Percentiles rank a stretch among this genome's conserved stretches.
phyloP scores from a whole-genome alignment of 2,113 vertebrate genomes.

The Microtus montanus region DNA sequence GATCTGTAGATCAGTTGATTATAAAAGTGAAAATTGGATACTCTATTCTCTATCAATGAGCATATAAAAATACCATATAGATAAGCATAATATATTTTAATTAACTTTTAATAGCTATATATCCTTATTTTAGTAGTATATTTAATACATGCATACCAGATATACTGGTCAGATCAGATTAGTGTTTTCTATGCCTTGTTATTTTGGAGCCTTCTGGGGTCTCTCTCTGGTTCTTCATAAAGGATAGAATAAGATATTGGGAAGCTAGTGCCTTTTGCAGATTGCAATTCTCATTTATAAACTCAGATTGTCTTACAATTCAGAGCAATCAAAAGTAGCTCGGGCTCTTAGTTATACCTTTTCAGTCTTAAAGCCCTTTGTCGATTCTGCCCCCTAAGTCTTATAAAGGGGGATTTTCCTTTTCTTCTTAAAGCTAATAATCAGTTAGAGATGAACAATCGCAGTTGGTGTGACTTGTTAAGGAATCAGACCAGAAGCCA shows the following conservation, averaged over 20 bases:
- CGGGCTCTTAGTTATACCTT: not conserved
- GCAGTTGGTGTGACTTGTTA: constrained; percentile 53
- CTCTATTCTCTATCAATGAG: not conserved
- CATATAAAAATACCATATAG: constrained; percentile 3
- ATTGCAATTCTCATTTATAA: constrained; percentile 51
- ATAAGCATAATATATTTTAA: not conserved
- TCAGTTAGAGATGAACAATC: constrained; percentile 44
- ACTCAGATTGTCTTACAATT: constrained; percentile 24
- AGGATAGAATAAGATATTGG: not conserved
- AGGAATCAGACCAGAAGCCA: constrained; percentile 34
- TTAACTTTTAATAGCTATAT: not conserved
- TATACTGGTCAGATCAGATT: not conserved
- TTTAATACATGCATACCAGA: not conserved
- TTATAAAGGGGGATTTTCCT: constrained; percentile 10
- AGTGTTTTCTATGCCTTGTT: not conserved
- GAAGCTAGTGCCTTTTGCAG: not conserved
- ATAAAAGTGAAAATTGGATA: constrained; percentile 48
- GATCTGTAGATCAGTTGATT: not conserved
- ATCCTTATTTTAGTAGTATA: constrained; percentile 14
- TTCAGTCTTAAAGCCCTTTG: not conserved
- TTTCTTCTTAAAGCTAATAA: constrained; percentile 65
- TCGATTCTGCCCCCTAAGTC: not conserved
- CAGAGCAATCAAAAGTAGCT: constrained; percentile 42
- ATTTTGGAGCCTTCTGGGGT: not conserved
- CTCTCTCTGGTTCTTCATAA: not conserved